A percentile compares a stretch with the other conserved stretches of the same genome.
Conservation (phyloP, 2,797 vertebrate species). For the Carapus acus region DNA sequence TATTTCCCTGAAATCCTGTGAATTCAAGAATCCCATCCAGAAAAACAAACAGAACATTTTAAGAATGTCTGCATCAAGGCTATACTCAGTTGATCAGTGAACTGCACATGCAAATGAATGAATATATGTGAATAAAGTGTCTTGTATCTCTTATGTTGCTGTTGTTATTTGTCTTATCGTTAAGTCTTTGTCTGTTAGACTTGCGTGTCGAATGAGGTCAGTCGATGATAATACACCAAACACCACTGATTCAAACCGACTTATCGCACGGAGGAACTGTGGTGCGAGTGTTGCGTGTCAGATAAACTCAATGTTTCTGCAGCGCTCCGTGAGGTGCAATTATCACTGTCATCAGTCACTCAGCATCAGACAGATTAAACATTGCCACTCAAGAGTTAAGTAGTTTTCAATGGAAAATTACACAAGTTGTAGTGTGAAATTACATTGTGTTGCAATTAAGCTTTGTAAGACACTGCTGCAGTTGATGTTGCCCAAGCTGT, state of each 20-base stretch:
- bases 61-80: too few relatives aligned
- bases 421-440: constrained; percentile 17
- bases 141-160: constrained; percentile 1
- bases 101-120: neutral
- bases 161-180: neutral
- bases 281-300: too few relatives aligned
- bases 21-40: too few relatives aligned
- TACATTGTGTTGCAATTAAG: neutral
- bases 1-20: too few relatives aligned
- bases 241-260: too few relatives aligned
- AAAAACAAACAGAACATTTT: too few relatives aligned
- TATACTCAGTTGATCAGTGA: neutral
- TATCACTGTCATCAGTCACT: too few relatives aligned
- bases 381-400: constrained; percentile 1
- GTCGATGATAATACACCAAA: too few relatives aligned
- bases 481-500: neutral
- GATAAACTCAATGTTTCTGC: too few relatives aligned
- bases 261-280: too few relatives aligned
- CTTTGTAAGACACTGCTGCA: neutral
- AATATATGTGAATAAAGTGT: neutral
- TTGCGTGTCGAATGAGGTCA: neutral
- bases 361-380: too few relatives aligned
- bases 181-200: neutral
- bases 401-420: constrained; percentile 21
- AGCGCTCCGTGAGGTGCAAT: too few relatives aligned